These are phyloP conservation scores for Oxycera nigricornis DNA, from an alignment of 2,888 invertebrate species.

Conservation along the genomic window DNA sequence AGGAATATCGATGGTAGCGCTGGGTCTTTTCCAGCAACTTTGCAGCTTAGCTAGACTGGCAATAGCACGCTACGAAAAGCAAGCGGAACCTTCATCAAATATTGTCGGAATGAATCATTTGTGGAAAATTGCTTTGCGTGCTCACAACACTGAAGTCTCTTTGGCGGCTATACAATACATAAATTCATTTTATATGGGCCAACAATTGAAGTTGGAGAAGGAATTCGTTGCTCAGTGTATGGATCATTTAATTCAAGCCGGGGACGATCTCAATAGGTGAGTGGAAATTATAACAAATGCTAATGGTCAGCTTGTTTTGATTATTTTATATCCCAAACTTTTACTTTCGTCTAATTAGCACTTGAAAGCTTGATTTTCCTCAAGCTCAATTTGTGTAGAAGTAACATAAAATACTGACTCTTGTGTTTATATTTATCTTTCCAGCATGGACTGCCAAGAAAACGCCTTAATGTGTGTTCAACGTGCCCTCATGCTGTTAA, in stretches of 20 bases:
- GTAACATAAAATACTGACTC: no score
- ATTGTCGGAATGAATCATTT: constrained; percentile 90
- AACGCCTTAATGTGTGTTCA: constrained; percentile 88
- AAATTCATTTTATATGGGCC: constrained; percentile 93
- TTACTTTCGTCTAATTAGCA: neutral
- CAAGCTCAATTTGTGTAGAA: no score
- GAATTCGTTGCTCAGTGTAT: constrained; percentile 94
- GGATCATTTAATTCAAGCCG: constrained; percentile 86
- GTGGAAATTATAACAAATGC: constrained; percentile 33
- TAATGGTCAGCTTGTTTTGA: no score
- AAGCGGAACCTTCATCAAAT: constrained; percentile 63
- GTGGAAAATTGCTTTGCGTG: constrained; percentile 92
- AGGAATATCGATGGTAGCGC: constrained; percentile 88
- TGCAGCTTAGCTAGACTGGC: constrained; percentile 86
- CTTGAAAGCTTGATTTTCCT: constrained; percentile 14
- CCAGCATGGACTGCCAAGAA: constrained; percentile 67
- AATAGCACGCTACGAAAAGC: constrained; percentile 71
- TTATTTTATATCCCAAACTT: neutral
- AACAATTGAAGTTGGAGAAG: constrained; percentile 87
- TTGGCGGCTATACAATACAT: constrained; percentile 94
- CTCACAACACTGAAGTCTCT: constrained; percentile 92
- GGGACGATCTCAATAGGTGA: constrained; percentile 70
- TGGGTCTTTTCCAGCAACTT: constrained; percentile 89
- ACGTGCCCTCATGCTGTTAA: constrained; percentile 83
- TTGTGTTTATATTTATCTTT: constrained; percentile 26